These are phyloP conservation scores for Argyresthia goedartella DNA, from an alignment of 2,888 invertebrate genomes.

Conservation along the genomic window DNA sequence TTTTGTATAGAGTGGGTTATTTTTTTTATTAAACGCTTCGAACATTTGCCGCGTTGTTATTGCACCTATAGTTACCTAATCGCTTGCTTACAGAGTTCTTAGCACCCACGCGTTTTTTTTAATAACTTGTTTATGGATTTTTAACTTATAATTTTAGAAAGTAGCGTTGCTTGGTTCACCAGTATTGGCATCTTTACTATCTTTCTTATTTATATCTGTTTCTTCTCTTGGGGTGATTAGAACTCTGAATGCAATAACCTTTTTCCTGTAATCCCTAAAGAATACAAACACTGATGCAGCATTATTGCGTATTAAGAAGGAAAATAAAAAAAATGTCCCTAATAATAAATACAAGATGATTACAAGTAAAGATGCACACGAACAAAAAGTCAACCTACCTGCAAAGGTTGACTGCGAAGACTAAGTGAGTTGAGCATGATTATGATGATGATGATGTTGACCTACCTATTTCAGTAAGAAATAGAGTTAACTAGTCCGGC, in stretches of 20 bases:
- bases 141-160: conserved; percentile 3
- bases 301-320: too few relatives aligned
- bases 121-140: background rate
- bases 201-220: background rate
- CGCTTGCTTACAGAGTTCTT: conserved; percentile 45
- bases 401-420: too few relatives aligned
- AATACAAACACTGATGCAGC: too few relatives aligned
- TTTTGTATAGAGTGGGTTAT: conserved; percentile 46
- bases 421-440: too few relatives aligned
- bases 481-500: too few relatives aligned
- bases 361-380: too few relatives aligned
- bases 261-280: too few relatives aligned
- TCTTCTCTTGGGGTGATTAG: background rate
- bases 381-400: too few relatives aligned
- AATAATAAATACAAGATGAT: too few relatives aligned
- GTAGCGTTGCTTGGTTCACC: conserved; percentile 60
- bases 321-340: too few relatives aligned
- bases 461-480: too few relatives aligned
- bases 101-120: conserved; percentile 35
- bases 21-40: conserved; percentile 49
- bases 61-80: conserved; percentile 13
- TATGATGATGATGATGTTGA: too few relatives aligned
- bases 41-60: conserved; percentile 42
- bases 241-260: conserved; percentile 1
- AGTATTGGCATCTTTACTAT: conserved; percentile 13